Evolutionary conservation across 1,140 invertebrate genomes (phyloP).

Genomic region (Psix sp.): DNA sequence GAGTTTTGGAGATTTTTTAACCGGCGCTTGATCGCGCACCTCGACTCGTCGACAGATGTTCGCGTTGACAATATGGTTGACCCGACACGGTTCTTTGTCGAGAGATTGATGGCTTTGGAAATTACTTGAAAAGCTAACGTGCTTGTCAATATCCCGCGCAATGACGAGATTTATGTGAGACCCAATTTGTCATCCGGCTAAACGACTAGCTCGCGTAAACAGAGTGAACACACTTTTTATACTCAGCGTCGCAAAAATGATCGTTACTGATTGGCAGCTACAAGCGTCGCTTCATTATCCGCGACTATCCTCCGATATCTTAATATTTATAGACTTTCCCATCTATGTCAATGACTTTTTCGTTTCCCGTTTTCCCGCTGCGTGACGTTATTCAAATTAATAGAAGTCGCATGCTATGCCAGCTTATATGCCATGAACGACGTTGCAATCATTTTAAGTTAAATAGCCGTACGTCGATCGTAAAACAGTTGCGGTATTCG

Average conservation of each 20-base stretch:
- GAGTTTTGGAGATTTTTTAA: slow-evolving; percentile 1
- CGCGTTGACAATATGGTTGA: slow-evolving; percentile 3
- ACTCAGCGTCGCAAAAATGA: slow-evolving; percentile 22
- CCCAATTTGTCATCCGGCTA: slow-evolving; percentile 34
- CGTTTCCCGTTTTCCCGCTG: too few species aligned
- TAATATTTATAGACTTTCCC: too few species aligned
- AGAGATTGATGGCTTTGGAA: slow-evolving; percentile 39
- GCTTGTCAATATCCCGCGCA: slow-evolving; percentile 20
- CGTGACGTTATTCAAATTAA: too few species aligned
- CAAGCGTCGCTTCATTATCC: background rate
- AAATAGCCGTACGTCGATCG: too few species aligned
- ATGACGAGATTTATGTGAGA: slow-evolving; percentile 66
- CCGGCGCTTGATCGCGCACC: background rate
- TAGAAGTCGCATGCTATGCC: too few species aligned
- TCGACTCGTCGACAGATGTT: slow-evolving; percentile 20
- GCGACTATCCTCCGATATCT: too few species aligned
- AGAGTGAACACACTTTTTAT: slow-evolving; percentile 6
- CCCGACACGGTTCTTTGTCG: slow-evolving; percentile 2
- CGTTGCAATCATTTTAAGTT: too few species aligned
- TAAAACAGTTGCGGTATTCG: too few species aligned
- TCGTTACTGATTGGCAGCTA: slow-evolving; percentile 22
- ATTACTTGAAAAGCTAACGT: slow-evolving; percentile 23
- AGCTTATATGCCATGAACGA: too few species aligned
- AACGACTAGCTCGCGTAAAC: slow-evolving; percentile 7
- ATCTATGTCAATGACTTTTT: too few species aligned